Evolutionary conservation across 1,140 invertebrate species (phyloP).

Genomic region (Hyposmocoma kahamanoa): DNA sequence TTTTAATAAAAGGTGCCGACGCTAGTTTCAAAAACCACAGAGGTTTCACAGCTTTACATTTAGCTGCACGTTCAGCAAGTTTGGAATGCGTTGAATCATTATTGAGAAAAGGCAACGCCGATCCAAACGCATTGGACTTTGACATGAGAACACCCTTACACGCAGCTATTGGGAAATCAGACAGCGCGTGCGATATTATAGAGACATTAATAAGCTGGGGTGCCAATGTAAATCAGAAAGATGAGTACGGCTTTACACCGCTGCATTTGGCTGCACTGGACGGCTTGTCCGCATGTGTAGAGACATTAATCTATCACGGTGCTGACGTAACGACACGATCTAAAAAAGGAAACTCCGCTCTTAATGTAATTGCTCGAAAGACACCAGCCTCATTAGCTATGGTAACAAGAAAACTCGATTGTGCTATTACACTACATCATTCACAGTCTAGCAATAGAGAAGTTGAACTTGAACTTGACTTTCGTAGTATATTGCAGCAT

Average conservation of each 20-base stretch:
- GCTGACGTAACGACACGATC: conserved; percentile 89
- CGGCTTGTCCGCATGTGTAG: conserved; percentile 87
- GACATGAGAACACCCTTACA: conserved; percentile 86
- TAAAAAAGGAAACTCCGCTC: conserved; percentile 86
- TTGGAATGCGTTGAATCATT: conserved; percentile 85
- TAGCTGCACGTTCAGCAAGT: conserved; percentile 84
- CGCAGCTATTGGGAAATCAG: conserved; percentile 83
- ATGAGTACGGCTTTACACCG: conserved; percentile 92
- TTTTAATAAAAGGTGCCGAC: conserved; percentile 83
- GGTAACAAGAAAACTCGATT: conserved; percentile 84
- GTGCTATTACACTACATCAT: conserved; percentile 84
- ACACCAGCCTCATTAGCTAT: conserved; percentile 86
- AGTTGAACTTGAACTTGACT: conserved; percentile 87
- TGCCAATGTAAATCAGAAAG: conserved; percentile 88
- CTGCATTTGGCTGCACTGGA: conserved; percentile 90
- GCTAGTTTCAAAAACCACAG: conserved; percentile 81
- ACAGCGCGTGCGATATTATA: conserved; percentile 83
- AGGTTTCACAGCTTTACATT: conserved; percentile 85
- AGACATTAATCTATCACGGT: conserved; percentile 86
- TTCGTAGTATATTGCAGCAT: conserved; percentile 84
- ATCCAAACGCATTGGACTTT: conserved; percentile 84
- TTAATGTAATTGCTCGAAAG: conserved; percentile 87
- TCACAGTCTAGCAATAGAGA: conserved; percentile 84
- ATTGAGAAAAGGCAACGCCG: conserved; percentile 80
- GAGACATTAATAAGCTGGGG: conserved; percentile 84